Base-by-base conservation (phyloP, 1,140 invertebrate genomes). In the Patella vulgata region DNA sequence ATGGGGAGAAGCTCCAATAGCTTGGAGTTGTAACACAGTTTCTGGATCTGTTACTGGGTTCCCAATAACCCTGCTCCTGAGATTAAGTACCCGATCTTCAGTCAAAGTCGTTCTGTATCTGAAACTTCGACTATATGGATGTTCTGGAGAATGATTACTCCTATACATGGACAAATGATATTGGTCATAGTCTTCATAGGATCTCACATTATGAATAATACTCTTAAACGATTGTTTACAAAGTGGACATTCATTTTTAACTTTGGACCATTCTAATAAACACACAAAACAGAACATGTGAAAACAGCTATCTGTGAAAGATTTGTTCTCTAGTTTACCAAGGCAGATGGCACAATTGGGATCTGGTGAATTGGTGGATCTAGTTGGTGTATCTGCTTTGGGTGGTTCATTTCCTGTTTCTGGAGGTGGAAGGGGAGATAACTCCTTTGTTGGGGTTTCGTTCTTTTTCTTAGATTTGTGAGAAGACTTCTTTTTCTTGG, bases 261-360 rank as follows among this genome's bases (percentile, higher is more conserved):
- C 91, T 86, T 96, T 96, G 36, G 94, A 95, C 96, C 96, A 98
- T 77, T 95, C 92, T 42, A 94, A 82, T 2, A 98, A 86, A 80
- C 96, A 98, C 59, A 89, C 90, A 71, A 96, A 97, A 81, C 96
- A 98, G 81, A 98, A 97, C 75, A 93, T 90, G 82, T 98, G 96
- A 69, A 94, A 89, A 79, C 95, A 98, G 33, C 90, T 92, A 75
- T 96, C 92, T 0, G 93, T 94, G 73, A 93, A 95, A 12, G 93
- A 96, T 76, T 93, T 95, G 73, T 96, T 94, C 59, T 89, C 88
- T 54, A 94, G 89, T 56, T 89, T 89, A 28, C 92, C 92, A 48
- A 98, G 86, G 74, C 95, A 98, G 75, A 98, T 98, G 36, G 94
- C 90, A 87, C 95, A 98, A 78, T 79, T 82, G 19, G 77, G 78